Base-by-base conservation (phyloP, 1,140 invertebrate genomes). In the Formica selysi region DNA sequence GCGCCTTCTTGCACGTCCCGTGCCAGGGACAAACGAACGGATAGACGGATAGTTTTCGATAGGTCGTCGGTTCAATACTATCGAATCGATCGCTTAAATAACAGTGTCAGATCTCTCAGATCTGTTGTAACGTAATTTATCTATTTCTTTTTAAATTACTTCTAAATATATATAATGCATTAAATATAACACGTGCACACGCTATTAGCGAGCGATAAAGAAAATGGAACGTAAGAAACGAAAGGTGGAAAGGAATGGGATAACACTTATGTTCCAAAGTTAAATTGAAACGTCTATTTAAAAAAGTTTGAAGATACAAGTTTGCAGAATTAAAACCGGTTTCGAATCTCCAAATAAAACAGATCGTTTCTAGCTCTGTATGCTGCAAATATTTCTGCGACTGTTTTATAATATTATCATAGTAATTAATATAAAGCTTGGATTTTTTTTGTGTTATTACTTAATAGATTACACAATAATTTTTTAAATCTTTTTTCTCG, bases 1-100 rank as follows among this genome's bases (percentile, higher is more conserved):
- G 74, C 76, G 86, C 85, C 78, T 86, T 73, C 11, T 16, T 38
- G 19, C n/a, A 38, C 59, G 5, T 54, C 59, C n/a, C 8, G 41
- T 57, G 41, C 32, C 84, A 80, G 65, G 83, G 13, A 67, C 61
- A 59, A 22, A 41, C 54, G 1, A 59, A 81, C 44, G 48, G 51
- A 22, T 13, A 44, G 44, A 67, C 19, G 32, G 48, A 76, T 64
- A 11, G 3, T 13, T 8, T 65, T 16, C 29, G 22, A 5, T 13
- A 19, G 13, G 41, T 48, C 1, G 8, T 4, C 41, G 32, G 29
- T 44, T 51, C 44, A 32, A 29, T 76, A 32, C 26, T 36, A n/a
- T 71, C 36, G 38, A 57, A 51, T 4, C 22, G 13, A 19, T 44
- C 11, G 16, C 19, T 11, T 41, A 71, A 80, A 83, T 68, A 16